Conservation (phyloP, 2,888 invertebrate species). For the Temnothorax rugatulus region DNA sequence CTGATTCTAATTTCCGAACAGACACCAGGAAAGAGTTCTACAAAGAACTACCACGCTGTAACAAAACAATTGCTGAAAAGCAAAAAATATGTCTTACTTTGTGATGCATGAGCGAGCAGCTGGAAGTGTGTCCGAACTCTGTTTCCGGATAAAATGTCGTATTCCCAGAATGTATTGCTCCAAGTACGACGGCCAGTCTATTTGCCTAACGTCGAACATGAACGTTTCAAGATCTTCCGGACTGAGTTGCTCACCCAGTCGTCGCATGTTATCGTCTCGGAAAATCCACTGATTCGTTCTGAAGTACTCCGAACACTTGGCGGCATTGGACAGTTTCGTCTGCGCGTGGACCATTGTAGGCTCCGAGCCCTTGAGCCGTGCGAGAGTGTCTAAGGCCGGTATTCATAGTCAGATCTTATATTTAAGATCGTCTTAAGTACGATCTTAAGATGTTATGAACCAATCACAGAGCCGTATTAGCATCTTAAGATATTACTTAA, state of each 20-base stretch:
- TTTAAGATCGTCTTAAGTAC: too few species aligned
- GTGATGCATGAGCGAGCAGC: constrained; percentile 92
- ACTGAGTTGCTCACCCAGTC: constrained; percentile 87
- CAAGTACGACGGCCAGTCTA: constrained; percentile 96
- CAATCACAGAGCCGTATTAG: too few species aligned
- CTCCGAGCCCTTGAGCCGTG: constrained; percentile 93
- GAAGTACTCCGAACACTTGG: constrained; percentile 96
- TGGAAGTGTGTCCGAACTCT: constrained; percentile 93
- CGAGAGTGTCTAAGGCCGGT: too few species aligned
- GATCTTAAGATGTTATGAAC: too few species aligned
- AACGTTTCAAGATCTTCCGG: constrained; percentile 92
- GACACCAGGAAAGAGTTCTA: neutral
- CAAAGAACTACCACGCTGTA: neutral
- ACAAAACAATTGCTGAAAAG: neutral
- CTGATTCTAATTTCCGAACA: neutral
- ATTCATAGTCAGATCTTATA: too few species aligned
- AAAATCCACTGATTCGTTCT: constrained; percentile 97
- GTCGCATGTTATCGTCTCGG: constrained; percentile 93
- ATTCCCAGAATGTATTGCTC: constrained; percentile 97
- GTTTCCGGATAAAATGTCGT: constrained; percentile 96
- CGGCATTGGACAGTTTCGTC: constrained; percentile 94
- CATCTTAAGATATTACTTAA: too few species aligned
- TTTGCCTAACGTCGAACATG: constrained; percentile 94
- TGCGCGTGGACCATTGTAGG: constrained; percentile 96
- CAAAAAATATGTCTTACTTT: constrained; percentile 86